Conservation (phyloP, 2,113 vertebrate species). For the Trichechus manatus region DNA sequence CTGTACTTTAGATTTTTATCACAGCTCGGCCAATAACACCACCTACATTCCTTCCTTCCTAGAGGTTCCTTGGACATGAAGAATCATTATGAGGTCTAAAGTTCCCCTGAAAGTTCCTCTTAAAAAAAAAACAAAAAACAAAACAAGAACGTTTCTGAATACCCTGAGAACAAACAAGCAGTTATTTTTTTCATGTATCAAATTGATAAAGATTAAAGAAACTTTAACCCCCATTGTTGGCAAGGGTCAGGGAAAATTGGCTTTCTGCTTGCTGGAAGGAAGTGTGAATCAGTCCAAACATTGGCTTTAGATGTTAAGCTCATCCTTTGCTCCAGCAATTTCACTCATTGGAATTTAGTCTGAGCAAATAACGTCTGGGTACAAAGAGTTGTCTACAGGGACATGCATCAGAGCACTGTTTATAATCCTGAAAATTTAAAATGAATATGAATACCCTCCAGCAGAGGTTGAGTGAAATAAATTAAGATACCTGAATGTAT, state of each 20-base stretch:
- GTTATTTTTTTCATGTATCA: background rate
- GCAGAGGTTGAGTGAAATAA: background rate
- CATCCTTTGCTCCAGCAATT: conserved; percentile 30
- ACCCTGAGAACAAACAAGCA: background rate
- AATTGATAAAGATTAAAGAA: conserved; percentile 34
- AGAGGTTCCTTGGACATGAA: background rate
- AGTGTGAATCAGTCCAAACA: background rate
- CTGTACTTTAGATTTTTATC: conserved; percentile 58
- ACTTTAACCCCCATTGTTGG: background rate
- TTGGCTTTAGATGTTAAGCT: background rate
- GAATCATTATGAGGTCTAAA: background rate
- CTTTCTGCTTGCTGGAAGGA: background rate
- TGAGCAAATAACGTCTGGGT: conserved; percentile 25
- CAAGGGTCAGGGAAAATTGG: background rate
- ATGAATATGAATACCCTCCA: background rate
- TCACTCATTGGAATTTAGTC: background rate
- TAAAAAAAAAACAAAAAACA: background rate
- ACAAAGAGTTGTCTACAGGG: conserved; percentile 24
- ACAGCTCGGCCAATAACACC: background rate
- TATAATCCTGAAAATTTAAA: background rate
- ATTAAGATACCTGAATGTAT: background rate
- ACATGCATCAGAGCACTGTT: background rate
- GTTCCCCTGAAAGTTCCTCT: background rate
- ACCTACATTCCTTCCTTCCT: conserved; percentile 54
- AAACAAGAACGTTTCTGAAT: background rate